Evolutionary conservation across 2,888 invertebrate genomes (phyloP), one percentile per base, ranked within the genome.

Genomic region (Tuberolachnus salignus): DNA sequence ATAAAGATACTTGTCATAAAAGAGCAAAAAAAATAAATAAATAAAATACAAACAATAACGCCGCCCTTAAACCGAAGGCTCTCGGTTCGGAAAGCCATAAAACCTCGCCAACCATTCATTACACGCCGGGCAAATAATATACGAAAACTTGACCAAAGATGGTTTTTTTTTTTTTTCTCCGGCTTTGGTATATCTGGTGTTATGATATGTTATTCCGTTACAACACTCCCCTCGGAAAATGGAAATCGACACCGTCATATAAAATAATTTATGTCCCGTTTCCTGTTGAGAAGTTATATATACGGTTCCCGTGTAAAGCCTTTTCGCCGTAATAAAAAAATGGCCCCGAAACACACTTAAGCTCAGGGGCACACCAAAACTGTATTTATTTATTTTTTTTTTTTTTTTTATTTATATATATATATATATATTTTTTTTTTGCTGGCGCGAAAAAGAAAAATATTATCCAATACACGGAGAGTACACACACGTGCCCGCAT

Each of bases 211-310:
- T 34, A 34, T 34, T 34, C 59, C 59, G 26, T 8, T 3, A 14
- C 6, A 21, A n/a, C 21, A 26, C 78, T 42, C 57, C 75, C 67
- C 57, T 59, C 16, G 59, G 34, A 78, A 78, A 78, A 78, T 78
- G 78, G 78, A 78, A 78, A 78, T 78, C 78, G 69, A 78, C 78
- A 78, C 78, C 67, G 69, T 78, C 78, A 51, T 78, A 78, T 78
- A 69, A 78, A 69, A 78, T 78, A 78, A 78, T 78, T 78, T 78
- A 78, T 78, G 69, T 78, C 59, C 69, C 61, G 59, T 78, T 78
- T 78, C 69, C 78, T 78, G 78, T 61, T 61, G 59, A 78, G 42
- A 78, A 78, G 59, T 51, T 34, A 49, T 49, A 59, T 57, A 46
- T 46, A 49, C 3, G 11, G 6, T 6, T 34, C 34, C 34, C 1